phyloP scores from a whole-genome alignment of 2,113 vertebrate species.

The Hiodon alosoides region DNA sequence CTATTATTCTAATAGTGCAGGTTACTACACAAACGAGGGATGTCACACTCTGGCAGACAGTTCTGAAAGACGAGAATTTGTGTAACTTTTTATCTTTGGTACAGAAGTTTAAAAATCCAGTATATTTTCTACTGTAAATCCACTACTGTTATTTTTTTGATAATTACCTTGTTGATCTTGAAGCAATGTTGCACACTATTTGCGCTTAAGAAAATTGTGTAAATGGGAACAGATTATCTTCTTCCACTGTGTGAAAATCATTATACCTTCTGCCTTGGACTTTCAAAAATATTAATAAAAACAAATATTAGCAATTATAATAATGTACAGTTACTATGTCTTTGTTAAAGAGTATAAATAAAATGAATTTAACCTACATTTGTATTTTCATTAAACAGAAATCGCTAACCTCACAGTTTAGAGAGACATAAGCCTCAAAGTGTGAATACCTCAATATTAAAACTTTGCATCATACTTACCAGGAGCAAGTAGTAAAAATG shows the following conservation, averaged over 20 bases:
- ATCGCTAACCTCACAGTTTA: no score
- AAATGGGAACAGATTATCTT: neutral
- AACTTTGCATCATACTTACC: no score
- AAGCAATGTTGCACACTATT: constrained; percentile 18
- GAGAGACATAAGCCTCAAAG: no score
- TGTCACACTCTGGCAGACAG: neutral
- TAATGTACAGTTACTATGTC: constrained; percentile 26
- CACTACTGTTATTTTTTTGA: neutral
- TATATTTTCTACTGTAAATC: constrained; percentile 9
- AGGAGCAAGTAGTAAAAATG: no score
- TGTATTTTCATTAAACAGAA: no score
- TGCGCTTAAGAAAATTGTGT: constrained; percentile 8
- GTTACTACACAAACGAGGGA: no score
- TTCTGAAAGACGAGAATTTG: neutral
- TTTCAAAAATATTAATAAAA: constrained; percentile 16
- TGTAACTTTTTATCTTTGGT: neutral
- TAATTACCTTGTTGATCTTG: neutral
- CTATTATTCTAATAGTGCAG: no score
- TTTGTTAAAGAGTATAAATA: constrained; percentile 27
- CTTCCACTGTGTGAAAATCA: constrained; percentile 1
- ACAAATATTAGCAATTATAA: constrained; percentile 6
- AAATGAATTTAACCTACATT: neutral
- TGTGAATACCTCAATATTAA: no score
- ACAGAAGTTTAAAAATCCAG: neutral
- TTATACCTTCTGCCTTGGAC: constrained; percentile 13